These are phyloP conservation scores for Beris chalybata DNA, from an alignment of 2,888 invertebrate species.

Conservation along the genomic window DNA sequence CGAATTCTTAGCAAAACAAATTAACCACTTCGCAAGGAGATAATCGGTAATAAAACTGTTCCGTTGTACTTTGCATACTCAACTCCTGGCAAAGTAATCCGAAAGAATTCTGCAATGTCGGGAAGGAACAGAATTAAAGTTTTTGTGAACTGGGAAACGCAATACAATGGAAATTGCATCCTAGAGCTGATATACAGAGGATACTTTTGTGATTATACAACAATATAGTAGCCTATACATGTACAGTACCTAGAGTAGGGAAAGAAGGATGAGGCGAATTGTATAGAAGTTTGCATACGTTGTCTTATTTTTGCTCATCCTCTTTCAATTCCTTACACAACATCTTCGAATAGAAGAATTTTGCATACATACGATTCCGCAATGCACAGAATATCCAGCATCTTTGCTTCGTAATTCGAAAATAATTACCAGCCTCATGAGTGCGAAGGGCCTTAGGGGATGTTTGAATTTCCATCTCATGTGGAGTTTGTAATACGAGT, in stretches of 20 bases:
- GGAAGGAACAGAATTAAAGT: slow-evolving; percentile 21
- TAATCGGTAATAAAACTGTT: slow-evolving; percentile 21
- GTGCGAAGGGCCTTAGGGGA: slow-evolving; percentile 1
- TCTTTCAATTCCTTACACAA: too few species aligned
- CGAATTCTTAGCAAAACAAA: slow-evolving; percentile 7
- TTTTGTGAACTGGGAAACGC: neutral
- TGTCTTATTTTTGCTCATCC: neutral
- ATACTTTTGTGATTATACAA: neutral
- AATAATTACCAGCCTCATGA: slow-evolving; percentile 5
- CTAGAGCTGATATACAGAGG: slow-evolving; percentile 8
- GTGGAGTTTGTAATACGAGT: too few species aligned
- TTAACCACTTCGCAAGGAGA: slow-evolving; percentile 17
- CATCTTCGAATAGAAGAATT: too few species aligned
- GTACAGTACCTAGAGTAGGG: too few species aligned
- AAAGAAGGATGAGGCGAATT: too few species aligned
- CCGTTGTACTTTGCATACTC: neutral
- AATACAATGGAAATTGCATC: slow-evolving; percentile 23
- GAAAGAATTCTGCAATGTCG: slow-evolving; percentile 16
- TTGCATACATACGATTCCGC: neutral
- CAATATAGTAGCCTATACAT: too few species aligned
- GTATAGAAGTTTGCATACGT: slow-evolving; percentile 12
- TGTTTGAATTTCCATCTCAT: slow-evolving; percentile 22
- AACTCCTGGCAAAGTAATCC: slow-evolving; percentile 10
- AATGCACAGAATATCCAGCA: neutral
- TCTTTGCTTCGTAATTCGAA: slow-evolving; percentile 8